A percentile compares a stretch with the other conserved stretches of the same genome.
phyloP scores from a whole-genome alignment of 2,113 vertebrate genomes.

The Rhinoderma darwinii region DNA sequence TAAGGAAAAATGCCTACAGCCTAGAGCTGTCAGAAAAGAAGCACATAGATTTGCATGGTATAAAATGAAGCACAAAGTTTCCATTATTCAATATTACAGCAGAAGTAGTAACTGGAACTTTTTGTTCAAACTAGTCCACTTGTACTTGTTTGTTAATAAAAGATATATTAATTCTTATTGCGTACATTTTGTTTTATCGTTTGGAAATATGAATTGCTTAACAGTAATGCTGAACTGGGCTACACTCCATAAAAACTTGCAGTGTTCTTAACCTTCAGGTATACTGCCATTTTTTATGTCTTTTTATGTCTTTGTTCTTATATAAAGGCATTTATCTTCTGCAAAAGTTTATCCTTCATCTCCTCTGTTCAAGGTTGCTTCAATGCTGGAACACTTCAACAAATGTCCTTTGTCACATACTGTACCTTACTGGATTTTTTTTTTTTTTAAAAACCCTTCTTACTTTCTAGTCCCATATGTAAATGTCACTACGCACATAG shows the following conservation, averaged over 20 bases:
- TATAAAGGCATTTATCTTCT: constrained; percentile 43
- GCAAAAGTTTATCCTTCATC: constrained; percentile 40
- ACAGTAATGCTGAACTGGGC: background rate
- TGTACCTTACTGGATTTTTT: constrained; percentile 13
- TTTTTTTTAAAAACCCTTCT: background rate
- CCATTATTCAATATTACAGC: background rate
- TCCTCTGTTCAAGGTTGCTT: constrained; percentile 39
- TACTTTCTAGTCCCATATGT: constrained; percentile 11
- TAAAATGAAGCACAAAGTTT: background rate
- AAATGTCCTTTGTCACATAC: constrained; percentile 22
- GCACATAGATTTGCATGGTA: background rate
- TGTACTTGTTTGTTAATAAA: constrained; percentile 1
- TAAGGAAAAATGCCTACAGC: background rate
- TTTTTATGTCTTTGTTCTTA: constrained; percentile 35
- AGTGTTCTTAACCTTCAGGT: constrained; percentile 43
- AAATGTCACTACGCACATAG: constrained; percentile 17
- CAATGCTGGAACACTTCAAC: constrained; percentile 28
- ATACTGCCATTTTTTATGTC: constrained; percentile 9
- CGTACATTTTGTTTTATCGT: background rate
- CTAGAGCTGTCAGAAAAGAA: background rate
- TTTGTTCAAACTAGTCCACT: background rate
- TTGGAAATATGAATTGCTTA: constrained; percentile 5
- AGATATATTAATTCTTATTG: background rate
- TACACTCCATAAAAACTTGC: constrained; percentile 16
- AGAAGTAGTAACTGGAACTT: background rate